Evolutionary conservation across 2,888 invertebrate species (phyloP).

Genomic region (Pyralis farinalis): DNA sequence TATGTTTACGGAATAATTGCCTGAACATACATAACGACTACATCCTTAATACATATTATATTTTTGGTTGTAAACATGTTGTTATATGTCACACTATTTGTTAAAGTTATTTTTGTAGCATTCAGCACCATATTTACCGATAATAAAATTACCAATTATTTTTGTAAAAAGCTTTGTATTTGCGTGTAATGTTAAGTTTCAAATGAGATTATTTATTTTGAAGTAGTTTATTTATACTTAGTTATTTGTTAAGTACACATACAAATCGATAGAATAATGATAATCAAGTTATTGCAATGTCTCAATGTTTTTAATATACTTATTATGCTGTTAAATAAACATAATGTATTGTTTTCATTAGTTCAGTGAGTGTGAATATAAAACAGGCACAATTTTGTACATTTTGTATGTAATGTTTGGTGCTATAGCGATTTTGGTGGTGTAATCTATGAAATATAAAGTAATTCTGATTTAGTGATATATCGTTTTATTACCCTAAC

Average conservation of each 20-base stretch:
- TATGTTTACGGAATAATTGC: no score
- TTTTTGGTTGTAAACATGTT: no score
- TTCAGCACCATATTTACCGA: background rate
- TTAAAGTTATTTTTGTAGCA: no score
- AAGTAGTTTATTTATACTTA: constrained; percentile 1
- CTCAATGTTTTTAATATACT: constrained; percentile 3
- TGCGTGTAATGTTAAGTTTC: constrained; percentile 29
- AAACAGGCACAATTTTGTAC: constrained; percentile 75
- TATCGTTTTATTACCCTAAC: no score
- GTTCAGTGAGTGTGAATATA: constrained; percentile 23
- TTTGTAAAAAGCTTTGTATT: constrained; percentile 36
- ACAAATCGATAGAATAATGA: background rate
- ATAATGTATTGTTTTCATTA: background rate
- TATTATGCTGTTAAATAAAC: background rate
- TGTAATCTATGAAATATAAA: constrained; percentile 61
- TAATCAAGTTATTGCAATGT: background rate
- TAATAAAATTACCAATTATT: constrained; percentile 10
- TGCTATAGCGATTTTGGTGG: constrained; percentile 72
- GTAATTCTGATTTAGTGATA: constrained; percentile 14
- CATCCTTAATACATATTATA: no score
- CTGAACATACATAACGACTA: no score
- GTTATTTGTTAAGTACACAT: background rate
- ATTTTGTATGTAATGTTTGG: constrained; percentile 77
- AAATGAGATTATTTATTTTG: constrained; percentile 31
- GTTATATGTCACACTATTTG: no score